Evolutionary conservation across 2,888 invertebrate genomes (phyloP), one percentile per base, ranked within the genome.

Genomic region (Gandaritis pyraliata): DNA sequence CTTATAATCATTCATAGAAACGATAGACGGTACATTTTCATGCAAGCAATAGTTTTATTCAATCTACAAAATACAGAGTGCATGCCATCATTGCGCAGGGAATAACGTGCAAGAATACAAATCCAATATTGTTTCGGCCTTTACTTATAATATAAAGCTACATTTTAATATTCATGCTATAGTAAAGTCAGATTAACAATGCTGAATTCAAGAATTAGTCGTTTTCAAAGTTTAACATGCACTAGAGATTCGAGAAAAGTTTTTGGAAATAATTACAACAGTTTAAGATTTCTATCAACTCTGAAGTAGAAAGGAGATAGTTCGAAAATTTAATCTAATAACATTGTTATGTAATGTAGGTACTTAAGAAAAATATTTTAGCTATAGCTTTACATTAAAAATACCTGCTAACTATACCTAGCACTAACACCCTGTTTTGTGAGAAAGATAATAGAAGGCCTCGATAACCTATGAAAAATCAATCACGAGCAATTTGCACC

Each of bases 51-150:
- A 77, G 56, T 63, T 55, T 62, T 61, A 51, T 74, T 77, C 77
- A 80, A 73, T 78, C 80, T 82, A 85, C 79, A 82, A 82, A 82
- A 82, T 83, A 85, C 79, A 83, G 70, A 78, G 83, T 86, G 87
- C 90, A 91, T 90, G 90, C 90, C 75, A 74, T 79, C 75, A 54
- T 68, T 63, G 72, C 70, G 65, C 68, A 73, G 60, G 69, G 61
- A 72, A 47, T 72, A 61, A 67, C 72, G 87, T 86, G 88, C 88
- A 81, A 67, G 72, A 76, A 70, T 56, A 63, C 58, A 66, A 62
- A 70, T 75, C 72, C 72, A 73, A 70, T 70, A 65, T 81, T 79
- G 76, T 82, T 78, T 80, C 74, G 73, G 77, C 68, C 74, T 75
- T 80, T 65, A 74, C 66, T 69, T 72, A 70, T 62, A 63, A 70